Conservation (phyloP, 2,797 vertebrate genomes). For the Novumbra hubbsi region DNA sequence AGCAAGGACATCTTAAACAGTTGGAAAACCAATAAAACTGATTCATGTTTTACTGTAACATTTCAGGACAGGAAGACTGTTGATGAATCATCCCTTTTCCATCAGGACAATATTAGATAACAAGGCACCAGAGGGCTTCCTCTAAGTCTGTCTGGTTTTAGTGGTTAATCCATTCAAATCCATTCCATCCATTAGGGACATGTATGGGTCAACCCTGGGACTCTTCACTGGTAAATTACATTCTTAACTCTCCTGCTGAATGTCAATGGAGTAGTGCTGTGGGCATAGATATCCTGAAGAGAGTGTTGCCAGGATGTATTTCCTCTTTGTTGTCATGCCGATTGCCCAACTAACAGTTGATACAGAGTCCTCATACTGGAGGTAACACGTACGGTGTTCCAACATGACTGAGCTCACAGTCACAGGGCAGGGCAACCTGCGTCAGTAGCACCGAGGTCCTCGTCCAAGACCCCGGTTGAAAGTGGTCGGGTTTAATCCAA, state of each 20-base stretch:
- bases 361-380: no score
- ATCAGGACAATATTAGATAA: constrained; percentile 60
- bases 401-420: no score
- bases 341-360: no score
- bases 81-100: constrained; percentile 29
- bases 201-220: background rate
- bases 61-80: background rate
- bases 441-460: no score
- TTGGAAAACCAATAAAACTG: background rate
- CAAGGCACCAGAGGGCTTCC: constrained; percentile 53
- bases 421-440: no score
- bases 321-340: no score
- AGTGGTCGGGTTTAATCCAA: background rate
- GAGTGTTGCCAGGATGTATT: background rate
- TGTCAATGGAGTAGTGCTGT: background rate
- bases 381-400: no score
- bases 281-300: background rate
- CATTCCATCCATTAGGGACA: background rate
- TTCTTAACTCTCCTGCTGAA: background rate
- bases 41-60: background rate
- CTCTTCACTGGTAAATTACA: background rate
- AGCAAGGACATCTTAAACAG: no score
- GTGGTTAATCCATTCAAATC: constrained; percentile 23
- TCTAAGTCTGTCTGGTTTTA: constrained; percentile 49
- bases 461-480: no score